These are phyloP conservation scores for Ctenopoma kingsleyae DNA, from an alignment of 2,797 vertebrate genomes.

Conservation along the genomic window DNA sequence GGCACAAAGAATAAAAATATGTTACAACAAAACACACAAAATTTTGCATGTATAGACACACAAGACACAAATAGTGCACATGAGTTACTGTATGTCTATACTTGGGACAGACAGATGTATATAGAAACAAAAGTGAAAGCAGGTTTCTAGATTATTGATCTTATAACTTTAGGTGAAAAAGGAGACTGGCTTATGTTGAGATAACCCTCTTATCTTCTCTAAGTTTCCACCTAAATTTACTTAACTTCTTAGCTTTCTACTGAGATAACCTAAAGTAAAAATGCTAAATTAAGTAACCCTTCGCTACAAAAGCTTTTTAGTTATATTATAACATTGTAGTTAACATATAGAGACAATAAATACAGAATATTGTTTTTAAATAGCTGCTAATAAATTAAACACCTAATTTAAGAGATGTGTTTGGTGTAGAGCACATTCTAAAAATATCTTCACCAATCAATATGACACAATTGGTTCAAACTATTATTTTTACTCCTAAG, in stretches of 20 bases:
- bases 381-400: not conserved
- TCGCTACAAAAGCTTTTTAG: not conserved
- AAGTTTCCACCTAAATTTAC: conserved; percentile 15
- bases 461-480: not conserved
- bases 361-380: not conserved
- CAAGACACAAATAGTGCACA: conserved; percentile 2
- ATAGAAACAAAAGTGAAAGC: not conserved
- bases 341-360: not conserved
- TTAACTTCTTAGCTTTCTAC: conserved; percentile 20
- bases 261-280: not conserved
- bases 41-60: no score
- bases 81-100: conserved; percentile 24
- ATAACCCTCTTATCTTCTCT: conserved; percentile 36
- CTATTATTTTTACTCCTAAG: not conserved
- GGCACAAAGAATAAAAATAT: not conserved
- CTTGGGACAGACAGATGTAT: conserved; percentile 15
- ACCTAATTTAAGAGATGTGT: not conserved
- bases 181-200: conserved; percentile 15
- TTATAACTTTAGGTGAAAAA: conserved; percentile 9
- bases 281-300: not conserved
- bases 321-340: not conserved
- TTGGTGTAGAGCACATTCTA: not conserved
- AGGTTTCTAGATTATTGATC: not conserved
- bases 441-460: not conserved
- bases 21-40: no score